Conservation (phyloP, 2,113 vertebrate species). For the Cariama cristata region DNA sequence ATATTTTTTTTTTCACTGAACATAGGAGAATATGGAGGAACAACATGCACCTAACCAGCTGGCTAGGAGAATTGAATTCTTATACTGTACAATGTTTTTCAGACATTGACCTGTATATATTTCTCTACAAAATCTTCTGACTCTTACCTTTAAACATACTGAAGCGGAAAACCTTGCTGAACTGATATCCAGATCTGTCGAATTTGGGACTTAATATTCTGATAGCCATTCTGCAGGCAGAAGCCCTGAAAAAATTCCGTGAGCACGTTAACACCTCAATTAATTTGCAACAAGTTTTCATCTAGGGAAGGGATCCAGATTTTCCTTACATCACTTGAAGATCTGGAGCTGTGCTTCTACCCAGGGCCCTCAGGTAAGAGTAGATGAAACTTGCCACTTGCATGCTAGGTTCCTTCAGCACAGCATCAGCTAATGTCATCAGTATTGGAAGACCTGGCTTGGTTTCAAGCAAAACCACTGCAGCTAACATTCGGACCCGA, state of each 20-base stretch:
- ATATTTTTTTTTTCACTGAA: background rate
- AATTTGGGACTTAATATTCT: conserved; percentile 49
- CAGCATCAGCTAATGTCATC: conserved; percentile 41
- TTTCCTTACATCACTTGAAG: conserved; percentile 66
- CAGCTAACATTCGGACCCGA: conserved; percentile 47
- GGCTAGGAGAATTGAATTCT: background rate
- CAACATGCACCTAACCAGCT: background rate
- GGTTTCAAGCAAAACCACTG: conserved; percentile 53
- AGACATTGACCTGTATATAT: background rate
- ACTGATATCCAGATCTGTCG: conserved; percentile 15
- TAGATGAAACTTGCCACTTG: conserved; percentile 70
- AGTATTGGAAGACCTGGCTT: conserved; percentile 62
- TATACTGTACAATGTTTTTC: accelerated
- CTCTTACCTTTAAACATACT: conserved; percentile 61
- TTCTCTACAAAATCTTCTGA: background rate
- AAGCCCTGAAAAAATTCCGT: conserved; percentile 29
- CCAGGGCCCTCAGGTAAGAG: conserved; percentile 59
- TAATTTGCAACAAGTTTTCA: background rate
- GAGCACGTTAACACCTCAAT: background rate
- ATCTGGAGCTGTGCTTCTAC: conserved; percentile 57
- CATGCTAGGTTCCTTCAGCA: conserved; percentile 61
- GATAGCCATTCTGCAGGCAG: conserved; percentile 64
- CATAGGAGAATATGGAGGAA: background rate
- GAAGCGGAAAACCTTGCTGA: conserved; percentile 51
- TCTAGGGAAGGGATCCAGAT: background rate